Conservation (phyloP, 2,888 invertebrate species). For the Alentia gelatinosa region DNA sequence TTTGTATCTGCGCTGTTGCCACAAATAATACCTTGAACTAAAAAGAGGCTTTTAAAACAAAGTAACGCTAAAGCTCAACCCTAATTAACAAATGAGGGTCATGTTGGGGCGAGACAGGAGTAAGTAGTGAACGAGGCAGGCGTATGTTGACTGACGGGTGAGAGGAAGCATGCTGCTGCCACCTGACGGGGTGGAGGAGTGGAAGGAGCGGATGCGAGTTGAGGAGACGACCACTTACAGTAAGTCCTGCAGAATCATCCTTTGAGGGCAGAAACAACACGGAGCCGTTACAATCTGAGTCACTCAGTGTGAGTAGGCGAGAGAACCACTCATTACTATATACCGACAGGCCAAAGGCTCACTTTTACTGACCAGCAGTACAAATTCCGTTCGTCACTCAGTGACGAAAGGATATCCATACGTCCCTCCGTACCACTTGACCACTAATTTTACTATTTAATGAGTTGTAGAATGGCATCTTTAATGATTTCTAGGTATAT, state of each 20-base stretch:
- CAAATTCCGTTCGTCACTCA: too few relatives aligned
- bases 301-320: too few relatives aligned
- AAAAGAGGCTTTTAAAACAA: background rate
- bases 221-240: conserved; percentile 42
- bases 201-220: conserved; percentile 41
- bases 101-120: background rate
- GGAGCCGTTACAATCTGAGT: too few relatives aligned
- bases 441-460: too few relatives aligned
- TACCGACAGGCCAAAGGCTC: too few relatives aligned
- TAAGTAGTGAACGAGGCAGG: background rate
- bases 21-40: background rate
- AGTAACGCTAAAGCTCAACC: background rate
- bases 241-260: conserved; percentile 57
- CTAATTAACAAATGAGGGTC: background rate
- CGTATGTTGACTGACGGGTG: background rate
- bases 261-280: conserved; percentile 46
- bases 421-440: too few relatives aligned
- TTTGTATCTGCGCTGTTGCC: background rate
- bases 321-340: too few relatives aligned
- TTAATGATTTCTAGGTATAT: too few relatives aligned
- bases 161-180: conserved; percentile 4
- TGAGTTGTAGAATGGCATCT: too few relatives aligned
- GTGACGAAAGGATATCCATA: too few relatives aligned
- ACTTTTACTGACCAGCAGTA: too few relatives aligned
- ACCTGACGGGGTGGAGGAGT: conserved; percentile 15